Base-by-base conservation (phyloP, 2,888 invertebrate genomes). In the Phalangium opilio region DNA sequence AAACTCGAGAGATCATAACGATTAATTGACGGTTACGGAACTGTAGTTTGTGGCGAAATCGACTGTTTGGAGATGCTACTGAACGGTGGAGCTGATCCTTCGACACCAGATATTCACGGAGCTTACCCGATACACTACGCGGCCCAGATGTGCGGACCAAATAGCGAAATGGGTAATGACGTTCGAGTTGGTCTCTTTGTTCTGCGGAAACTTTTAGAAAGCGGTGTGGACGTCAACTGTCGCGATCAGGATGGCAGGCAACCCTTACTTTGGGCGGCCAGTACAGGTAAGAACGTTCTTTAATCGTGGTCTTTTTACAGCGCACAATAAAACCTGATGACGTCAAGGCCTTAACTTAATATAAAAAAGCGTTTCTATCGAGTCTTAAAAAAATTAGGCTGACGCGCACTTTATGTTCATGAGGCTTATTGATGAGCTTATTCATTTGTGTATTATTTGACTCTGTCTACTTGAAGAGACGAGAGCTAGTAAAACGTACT, bases 41-140 rank as follows among this genome's bases (percentile, higher is more conserved):
- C 34, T 12, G 11, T 64, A 89, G 93, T 95, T 11, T 93, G 93
- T 63, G 91, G 91, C 0, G 91, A 93, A 65, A 78, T 85, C 42
- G 86, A 86, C 51, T 83, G 90, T 15, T 70, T 93, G 53, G 77
- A 89, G 38, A 75, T 86, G 1, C 79, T 95, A 41, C 68, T 91
- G 57, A 78, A 81, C 2, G 78, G 45, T 3, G 90, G 90, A 3
- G 91, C 90, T 0, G 80, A 83, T 58, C 79, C 90, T 7, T 81
- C 84, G 12, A 82, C 82, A 0, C 79, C 89, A 0, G 96, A 98
- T 67, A 81, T 85, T 55, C 87, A 91, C 64, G 89, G 91, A 17
- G 95, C 95, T 14, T 89, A 83, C 60, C 93, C 95, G 1, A 70
- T 96, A 47, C 96, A 96, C 68, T 95, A 96, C 68, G 93, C 95